Evolutionary conservation across 2,888 invertebrate species (phyloP).

Genomic region (Lydus trimaculatus): DNA sequence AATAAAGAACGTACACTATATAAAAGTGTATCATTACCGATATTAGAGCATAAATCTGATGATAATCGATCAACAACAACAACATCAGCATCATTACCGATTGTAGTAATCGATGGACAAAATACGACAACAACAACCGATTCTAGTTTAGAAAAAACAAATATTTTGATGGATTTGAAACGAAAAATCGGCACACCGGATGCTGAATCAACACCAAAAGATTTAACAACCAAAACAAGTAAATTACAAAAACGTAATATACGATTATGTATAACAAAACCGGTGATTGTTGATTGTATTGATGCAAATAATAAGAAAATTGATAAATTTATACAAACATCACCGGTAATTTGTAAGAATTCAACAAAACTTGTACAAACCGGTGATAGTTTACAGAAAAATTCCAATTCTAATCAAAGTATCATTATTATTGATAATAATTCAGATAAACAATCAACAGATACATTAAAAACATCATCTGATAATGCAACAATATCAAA

Average conservation of each 20-base stretch:
- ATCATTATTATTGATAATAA: conserved; percentile 27
- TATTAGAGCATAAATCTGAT: conserved; percentile 25
- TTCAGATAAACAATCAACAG: neutral
- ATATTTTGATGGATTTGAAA: conserved; percentile 41
- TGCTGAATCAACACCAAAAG: conserved; percentile 64
- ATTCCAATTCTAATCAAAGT: conserved; percentile 30
- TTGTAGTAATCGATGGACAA: neutral
- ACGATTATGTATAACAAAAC: conserved; percentile 46
- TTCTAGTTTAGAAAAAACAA: conserved; percentile 26
- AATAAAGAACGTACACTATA: conserved; percentile 54
- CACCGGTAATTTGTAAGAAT: conserved; percentile 23
- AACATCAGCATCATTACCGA: neutral
- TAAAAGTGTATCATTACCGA: conserved; percentile 55
- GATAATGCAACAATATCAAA: conserved; percentile 50
- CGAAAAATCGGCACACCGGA: conserved; percentile 60
- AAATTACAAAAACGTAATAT: neutral
- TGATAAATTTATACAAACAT: conserved; percentile 36
- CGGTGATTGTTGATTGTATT: conserved; percentile 47
- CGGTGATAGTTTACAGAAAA: conserved; percentile 25
- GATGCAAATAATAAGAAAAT: conserved; percentile 10
- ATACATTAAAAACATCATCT: conserved; percentile 33
- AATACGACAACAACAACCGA: conserved; percentile 1
- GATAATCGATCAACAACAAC: neutral
- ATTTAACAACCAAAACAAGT: neutral
- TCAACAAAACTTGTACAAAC: conserved; percentile 28